Percentiles rank a stretch among this genome's conserved stretches.
Evolutionary conservation across 1,140 invertebrate genomes (phyloP).

Genomic region (Cyclargus thomasi): DNA sequence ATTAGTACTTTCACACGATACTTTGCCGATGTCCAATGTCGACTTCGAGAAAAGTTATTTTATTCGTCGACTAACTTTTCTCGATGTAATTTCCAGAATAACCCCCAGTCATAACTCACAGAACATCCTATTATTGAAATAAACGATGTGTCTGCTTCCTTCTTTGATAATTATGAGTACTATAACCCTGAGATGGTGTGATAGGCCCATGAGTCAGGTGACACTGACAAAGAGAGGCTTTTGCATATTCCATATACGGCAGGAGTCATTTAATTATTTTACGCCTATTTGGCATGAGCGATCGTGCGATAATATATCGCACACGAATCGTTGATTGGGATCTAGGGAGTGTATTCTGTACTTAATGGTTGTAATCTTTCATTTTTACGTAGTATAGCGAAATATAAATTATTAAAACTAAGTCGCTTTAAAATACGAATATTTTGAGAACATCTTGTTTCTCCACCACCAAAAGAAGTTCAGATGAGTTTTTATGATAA

Average conservation of each 20-base stretch:
- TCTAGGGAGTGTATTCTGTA: not conserved
- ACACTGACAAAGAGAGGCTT: not conserved
- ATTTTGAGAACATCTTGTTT: too few species aligned
- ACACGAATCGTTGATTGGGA: not conserved
- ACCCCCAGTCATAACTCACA: not conserved
- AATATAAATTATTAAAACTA: too few species aligned
- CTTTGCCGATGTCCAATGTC: too few species aligned
- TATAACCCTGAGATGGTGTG: not conserved
- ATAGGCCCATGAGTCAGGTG: not conserved
- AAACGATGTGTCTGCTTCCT: not conserved
- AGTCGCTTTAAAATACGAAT: too few species aligned
- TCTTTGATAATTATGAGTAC: not conserved
- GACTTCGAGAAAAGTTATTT: too few species aligned
- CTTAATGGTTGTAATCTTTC: too few species aligned
- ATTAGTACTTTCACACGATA: too few species aligned
- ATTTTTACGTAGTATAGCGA: too few species aligned
- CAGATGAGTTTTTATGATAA: too few species aligned
- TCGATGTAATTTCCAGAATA: not conserved
- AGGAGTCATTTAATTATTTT: not conserved
- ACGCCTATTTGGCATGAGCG: not conserved
- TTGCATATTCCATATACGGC: not conserved
- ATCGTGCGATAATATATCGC: not conserved
- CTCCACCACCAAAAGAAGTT: too few species aligned
- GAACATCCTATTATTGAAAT: conserved; percentile 1
- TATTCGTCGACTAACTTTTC: too few species aligned